Evolutionary conservation across 2,797 vertebrate genomes (phyloP).

Genomic region (Melanogrammus aeglefinus): DNA sequence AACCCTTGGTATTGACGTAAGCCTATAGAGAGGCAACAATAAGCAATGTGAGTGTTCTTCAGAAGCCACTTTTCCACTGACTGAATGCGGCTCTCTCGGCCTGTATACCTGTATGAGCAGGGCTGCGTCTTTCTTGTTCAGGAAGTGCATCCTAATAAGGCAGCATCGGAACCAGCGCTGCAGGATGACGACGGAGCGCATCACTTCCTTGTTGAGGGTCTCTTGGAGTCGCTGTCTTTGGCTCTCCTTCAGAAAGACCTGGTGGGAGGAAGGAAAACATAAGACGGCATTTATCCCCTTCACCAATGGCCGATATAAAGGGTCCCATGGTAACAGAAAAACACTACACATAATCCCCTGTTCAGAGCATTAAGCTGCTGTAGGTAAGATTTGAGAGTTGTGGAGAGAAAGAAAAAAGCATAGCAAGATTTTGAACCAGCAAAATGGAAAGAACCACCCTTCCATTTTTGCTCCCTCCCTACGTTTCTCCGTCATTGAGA

Average conservation of each 20-base stretch:
- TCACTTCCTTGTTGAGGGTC: constrained; percentile 81
- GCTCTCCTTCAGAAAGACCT: constrained; percentile 92
- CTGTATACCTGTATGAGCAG: constrained; percentile 79
- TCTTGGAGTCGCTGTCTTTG: constrained; percentile 83
- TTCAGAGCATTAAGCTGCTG: too few species aligned
- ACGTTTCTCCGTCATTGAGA: too few species aligned
- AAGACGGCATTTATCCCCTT: neutral
- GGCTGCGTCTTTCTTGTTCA: constrained; percentile 76
- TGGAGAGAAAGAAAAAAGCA: too few species aligned
- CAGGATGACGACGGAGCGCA: constrained; percentile 81
- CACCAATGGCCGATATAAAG: neutral
- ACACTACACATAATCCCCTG: too few species aligned
- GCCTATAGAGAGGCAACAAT: neutral
- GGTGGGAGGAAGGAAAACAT: neutral
- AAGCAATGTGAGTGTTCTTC: neutral
- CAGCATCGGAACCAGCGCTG: constrained; percentile 89
- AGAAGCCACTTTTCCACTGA: neutral
- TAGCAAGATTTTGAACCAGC: neutral
- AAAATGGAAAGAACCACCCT: too few species aligned
- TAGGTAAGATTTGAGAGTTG: neutral
- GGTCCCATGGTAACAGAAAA: neutral
- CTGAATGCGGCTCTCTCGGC: neutral
- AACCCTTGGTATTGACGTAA: neutral
- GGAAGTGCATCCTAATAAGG: constrained; percentile 80
- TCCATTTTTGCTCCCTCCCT: too few species aligned